phyloP scores from a whole-genome alignment of 2,888 invertebrate genomes.

The Eurytoma adleriae region DNA sequence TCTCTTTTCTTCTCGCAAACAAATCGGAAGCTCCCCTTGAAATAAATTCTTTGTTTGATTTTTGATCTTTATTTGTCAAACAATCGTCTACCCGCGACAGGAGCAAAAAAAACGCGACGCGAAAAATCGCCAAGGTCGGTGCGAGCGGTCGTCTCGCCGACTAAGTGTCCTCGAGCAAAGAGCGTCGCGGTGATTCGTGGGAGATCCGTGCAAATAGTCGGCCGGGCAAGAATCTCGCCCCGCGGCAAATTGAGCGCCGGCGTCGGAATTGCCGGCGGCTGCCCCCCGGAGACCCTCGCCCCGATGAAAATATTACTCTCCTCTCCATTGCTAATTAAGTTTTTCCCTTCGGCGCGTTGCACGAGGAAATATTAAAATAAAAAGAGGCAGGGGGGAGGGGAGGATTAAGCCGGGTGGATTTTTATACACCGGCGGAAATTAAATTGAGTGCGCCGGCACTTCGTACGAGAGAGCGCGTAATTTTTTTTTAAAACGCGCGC shows the following conservation, averaged over 20 bases:
- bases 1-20: too few relatives aligned
- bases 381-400: not conserved
- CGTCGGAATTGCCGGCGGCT: not conserved
- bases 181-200: not conserved
- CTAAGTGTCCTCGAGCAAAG: not conserved
- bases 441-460: too few relatives aligned
- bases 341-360: not conserved
- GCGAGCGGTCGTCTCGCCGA: not conserved
- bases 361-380: not conserved
- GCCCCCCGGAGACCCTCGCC: not conserved
- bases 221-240: conserved; percentile 1
- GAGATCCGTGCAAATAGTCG: conserved; percentile 26
- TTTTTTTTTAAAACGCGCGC: too few relatives aligned
- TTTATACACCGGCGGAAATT: not conserved
- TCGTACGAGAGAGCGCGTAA: too few relatives aligned
- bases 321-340: conserved; percentile 30
- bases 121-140: not conserved
- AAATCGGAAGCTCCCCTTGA: too few relatives aligned
- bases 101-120: not conserved
- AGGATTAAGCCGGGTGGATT: not conserved
- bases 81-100: not conserved
- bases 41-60: not conserved
- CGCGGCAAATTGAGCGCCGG: conserved; percentile 18
- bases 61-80: not conserved
- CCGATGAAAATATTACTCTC: conserved; percentile 8